phyloP scores from a whole-genome alignment of 2,797 vertebrate genomes.

The Spinus pinus region DNA sequence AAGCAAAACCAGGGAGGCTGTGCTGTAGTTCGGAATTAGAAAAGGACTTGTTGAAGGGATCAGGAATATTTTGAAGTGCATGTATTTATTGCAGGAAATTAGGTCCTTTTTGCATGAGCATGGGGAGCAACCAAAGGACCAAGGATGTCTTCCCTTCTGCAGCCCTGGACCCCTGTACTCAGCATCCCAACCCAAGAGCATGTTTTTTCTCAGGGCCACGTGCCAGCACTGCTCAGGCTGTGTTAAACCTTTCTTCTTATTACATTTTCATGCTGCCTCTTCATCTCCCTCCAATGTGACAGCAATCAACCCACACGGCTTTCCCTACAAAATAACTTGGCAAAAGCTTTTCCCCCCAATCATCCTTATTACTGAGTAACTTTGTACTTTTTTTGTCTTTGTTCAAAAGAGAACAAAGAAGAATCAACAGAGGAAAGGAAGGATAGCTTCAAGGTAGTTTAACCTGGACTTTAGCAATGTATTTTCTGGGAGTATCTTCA shows the following conservation, averaged over 20 bases:
- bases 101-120: not conserved
- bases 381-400: not conserved
- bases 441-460: not conserved
- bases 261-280: not conserved
- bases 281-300: not conserved
- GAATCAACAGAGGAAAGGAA: not conserved
- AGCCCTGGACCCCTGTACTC: not conserved
- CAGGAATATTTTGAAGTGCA: not conserved
- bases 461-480: not conserved
- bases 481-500: not conserved
- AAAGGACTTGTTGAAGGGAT: constrained; percentile 3
- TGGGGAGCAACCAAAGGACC: not conserved
- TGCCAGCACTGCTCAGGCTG: not conserved
- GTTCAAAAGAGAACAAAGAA: not conserved
- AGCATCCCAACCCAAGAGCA: not conserved
- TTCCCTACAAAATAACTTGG: not conserved
- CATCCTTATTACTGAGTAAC: not conserved
- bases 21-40: not conserved
- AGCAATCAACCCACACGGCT: not conserved
- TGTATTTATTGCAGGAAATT: not conserved
- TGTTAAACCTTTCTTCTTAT: not conserved
- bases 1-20: not conserved
- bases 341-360: not conserved
- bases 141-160: not conserved
- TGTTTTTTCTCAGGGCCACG: constrained; percentile 7